Evolutionary conservation across 1,140 invertebrate genomes (phyloP).

Genomic region (Zaprionus lachaisei): DNA sequence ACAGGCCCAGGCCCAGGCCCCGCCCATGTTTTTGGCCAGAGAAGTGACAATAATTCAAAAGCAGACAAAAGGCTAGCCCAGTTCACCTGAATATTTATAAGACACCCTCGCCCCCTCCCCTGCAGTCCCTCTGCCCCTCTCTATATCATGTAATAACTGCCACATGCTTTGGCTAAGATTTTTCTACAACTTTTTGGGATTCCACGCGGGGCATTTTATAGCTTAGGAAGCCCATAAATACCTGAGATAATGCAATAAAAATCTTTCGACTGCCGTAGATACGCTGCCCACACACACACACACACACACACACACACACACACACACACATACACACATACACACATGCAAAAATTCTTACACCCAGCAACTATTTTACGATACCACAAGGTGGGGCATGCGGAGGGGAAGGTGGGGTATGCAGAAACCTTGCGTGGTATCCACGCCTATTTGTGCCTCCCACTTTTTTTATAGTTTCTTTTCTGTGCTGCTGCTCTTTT

Average conservation of each 20-base stretch:
- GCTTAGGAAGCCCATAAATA: conserved; percentile 71
- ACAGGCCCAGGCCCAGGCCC: neutral
- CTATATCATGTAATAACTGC: conserved; percentile 12
- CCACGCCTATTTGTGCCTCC: neutral
- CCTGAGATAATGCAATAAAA: conserved; percentile 46
- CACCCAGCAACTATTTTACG: conserved; percentile 9
- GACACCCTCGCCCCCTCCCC: conserved; percentile 2
- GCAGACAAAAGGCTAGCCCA: conserved; percentile 52
- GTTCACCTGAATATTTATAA: conserved; percentile 58
- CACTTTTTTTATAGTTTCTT: conserved; percentile 48
- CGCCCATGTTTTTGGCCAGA: conserved; percentile 41
- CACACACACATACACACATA: neutral
- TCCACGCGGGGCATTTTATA: conserved; percentile 54
- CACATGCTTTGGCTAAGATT: conserved; percentile 35
- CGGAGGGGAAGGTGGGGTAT: neutral
- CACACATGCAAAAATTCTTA: conserved; percentile 57
- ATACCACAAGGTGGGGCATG: neutral
- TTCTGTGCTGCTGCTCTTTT: conserved; percentile 36
- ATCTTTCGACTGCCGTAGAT: conserved; percentile 44
- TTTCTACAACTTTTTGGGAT: conserved; percentile 33
- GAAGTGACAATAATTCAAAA: conserved; percentile 63
- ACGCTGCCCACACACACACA: neutral
- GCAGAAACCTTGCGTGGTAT: neutral
- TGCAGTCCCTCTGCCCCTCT: neutral
- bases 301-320: conserved; percentile 19